These are phyloP conservation scores for Mimumesa dahlbomi DNA, from an alignment of 2,888 invertebrate species.

Conservation along the genomic window DNA sequence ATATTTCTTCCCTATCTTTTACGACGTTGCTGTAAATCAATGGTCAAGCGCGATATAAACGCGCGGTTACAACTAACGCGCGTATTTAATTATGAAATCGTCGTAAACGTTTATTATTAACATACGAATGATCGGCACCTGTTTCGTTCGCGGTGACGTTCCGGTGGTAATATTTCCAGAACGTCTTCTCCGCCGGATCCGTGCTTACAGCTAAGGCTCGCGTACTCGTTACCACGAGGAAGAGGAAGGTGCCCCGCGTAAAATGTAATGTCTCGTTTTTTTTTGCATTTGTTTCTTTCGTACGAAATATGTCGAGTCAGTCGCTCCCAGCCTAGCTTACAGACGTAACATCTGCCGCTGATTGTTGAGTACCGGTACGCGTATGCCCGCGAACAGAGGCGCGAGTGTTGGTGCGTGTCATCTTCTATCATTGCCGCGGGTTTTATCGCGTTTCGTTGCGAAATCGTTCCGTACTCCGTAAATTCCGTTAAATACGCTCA, in stretches of 20 bases:
- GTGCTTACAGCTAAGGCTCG: constrained; percentile 31
- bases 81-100: too few relatives aligned
- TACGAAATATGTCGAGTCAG: constrained; percentile 75
- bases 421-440: constrained; percentile 51
- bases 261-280: constrained; percentile 38
- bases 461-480: constrained; percentile 61
- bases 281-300: constrained; percentile 27
- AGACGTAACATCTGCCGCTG: constrained; percentile 69
- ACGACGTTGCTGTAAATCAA: too few relatives aligned
- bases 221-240: constrained; percentile 66
- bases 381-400: constrained; percentile 33
- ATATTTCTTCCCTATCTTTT: too few relatives aligned
- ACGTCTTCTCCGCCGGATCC: constrained; percentile 30
- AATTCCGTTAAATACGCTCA: too few relatives aligned
- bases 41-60: too few relatives aligned
- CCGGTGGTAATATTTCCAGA: constrained; percentile 37
- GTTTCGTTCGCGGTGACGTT: too few relatives aligned
- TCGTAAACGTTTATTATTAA: too few relatives aligned
- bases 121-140: too few relatives aligned
- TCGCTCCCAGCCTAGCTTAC: constrained; percentile 58
- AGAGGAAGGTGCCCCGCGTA: constrained; percentile 65
- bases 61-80: too few relatives aligned
- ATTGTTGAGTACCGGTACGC: constrained; percentile 59
- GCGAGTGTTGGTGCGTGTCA: constrained; percentile 52
- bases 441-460: constrained; percentile 70